Conservation (phyloP, 2,888 invertebrate species). For the Megaustenia siamemsis region DNA sequence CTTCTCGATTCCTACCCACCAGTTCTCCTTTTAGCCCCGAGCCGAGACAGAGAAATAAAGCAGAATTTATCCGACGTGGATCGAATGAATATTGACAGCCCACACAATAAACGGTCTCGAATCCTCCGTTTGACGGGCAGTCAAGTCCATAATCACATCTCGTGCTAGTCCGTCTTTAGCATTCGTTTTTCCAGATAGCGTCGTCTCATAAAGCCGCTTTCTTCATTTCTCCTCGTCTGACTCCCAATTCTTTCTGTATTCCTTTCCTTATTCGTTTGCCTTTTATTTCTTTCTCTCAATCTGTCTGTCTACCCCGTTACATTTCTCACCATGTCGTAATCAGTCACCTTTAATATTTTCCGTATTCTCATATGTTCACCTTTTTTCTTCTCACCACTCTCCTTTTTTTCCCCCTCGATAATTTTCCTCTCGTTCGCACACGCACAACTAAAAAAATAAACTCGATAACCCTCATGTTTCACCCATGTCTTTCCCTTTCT, state of each 20-base stretch:
- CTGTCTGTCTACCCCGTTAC: too few relatives aligned
- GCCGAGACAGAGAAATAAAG: not conserved
- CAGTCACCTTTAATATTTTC: too few relatives aligned
- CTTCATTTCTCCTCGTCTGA: not conserved
- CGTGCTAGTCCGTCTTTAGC: not conserved
- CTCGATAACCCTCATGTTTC: too few relatives aligned
- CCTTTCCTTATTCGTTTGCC: too few relatives aligned
- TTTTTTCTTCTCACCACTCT: too few relatives aligned
- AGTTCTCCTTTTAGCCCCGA: not conserved
- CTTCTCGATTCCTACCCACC: too few relatives aligned
- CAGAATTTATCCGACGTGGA: not conserved
- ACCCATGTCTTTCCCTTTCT: constrained; percentile 9
- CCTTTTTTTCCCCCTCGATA: too few relatives aligned
- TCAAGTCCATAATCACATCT: not conserved
- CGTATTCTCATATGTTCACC: too few relatives aligned
- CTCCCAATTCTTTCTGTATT: too few relatives aligned
- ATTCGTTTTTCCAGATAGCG: not conserved
- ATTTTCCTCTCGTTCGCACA: too few relatives aligned
- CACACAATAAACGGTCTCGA: not conserved
- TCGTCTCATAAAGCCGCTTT: not conserved
- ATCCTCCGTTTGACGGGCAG: constrained; percentile 2
- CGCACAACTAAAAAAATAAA: too few relatives aligned
- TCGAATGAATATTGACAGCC: constrained; percentile 16
- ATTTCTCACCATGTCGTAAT: too few relatives aligned
- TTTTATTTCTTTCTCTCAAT: constrained; percentile 2